These are phyloP conservation scores for Buathra laborator DNA, from an alignment of 2,888 invertebrate species.

Conservation along the genomic window DNA sequence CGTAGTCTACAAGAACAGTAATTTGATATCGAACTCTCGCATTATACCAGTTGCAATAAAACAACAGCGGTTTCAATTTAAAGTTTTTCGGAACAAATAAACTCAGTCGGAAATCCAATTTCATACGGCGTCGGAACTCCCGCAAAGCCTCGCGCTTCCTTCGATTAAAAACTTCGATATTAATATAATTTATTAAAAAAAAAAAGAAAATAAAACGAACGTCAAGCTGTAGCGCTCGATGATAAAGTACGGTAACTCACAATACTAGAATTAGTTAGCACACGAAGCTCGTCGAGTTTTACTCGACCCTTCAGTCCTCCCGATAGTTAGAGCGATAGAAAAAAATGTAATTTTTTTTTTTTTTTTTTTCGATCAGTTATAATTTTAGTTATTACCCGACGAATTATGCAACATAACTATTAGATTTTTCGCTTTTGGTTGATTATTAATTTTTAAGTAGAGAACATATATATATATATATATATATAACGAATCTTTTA, in stretches of 20 bases:
- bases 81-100: neutral
- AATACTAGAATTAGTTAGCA: slow-evolving; percentile 54
- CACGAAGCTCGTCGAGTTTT: slow-evolving; percentile 35
- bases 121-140: neutral
- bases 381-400: slow-evolving; percentile 20
- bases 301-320: slow-evolving; percentile 47
- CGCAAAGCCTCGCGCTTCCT: neutral
- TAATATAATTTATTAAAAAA: slow-evolving; percentile 32
- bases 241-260: slow-evolving; percentile 53
- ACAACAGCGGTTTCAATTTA: neutral
- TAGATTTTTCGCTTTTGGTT: neutral
- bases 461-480: neutral
- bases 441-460: slow-evolving; percentile 2
- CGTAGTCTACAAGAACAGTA: slow-evolving; percentile 54
- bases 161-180: slow-evolving; percentile 7
- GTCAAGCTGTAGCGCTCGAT: slow-evolving; percentile 38
- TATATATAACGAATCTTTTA: neutral
- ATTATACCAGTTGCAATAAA: neutral
- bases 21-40: slow-evolving; percentile 35
- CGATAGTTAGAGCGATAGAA: slow-evolving; percentile 24
- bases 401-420: slow-evolving; percentile 23
- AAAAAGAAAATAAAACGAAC: slow-evolving; percentile 14
- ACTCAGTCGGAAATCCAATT: neutral
- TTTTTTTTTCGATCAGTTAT: neutral
- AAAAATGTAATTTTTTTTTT: neutral